Conservation (phyloP, 2,113 vertebrate species). For the Cavia aperea region DNA sequence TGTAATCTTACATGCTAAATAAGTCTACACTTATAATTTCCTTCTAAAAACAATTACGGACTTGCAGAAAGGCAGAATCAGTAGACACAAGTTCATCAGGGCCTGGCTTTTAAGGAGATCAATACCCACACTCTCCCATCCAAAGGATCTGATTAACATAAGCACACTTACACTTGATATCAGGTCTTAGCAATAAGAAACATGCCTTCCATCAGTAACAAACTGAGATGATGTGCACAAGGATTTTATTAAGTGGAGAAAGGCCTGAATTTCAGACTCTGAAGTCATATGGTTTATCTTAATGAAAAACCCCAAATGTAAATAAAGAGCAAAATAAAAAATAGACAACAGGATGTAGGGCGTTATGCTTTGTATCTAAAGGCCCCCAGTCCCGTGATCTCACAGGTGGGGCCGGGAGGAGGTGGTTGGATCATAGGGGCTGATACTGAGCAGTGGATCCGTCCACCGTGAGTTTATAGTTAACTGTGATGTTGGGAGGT, state of each 20-base stretch:
- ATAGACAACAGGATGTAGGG: not conserved
- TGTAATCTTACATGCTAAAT: not conserved
- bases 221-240: not conserved
- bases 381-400: not conserved
- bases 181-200: not conserved
- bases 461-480: not conserved
- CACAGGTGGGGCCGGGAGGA: not conserved
- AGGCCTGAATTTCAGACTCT: not conserved
- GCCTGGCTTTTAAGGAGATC: not conserved
- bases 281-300: not conserved
- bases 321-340: not conserved
- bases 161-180: not conserved
- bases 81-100: not conserved
- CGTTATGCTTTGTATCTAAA: not conserved
- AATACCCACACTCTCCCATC: not conserved
- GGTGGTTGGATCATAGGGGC: not conserved
- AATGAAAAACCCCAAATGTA: not conserved
- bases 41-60: not conserved
- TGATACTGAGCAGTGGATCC: not conserved
- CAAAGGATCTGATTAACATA: not conserved
- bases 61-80: not conserved
- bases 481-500: not conserved
- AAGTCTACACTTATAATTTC: not conserved
- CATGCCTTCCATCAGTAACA: not conserved
- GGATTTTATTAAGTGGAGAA: not conserved